These are phyloP conservation scores for Micronycteris hirsuta DNA, from an alignment of 2,113 vertebrate genomes.

Conservation along the genomic window DNA sequence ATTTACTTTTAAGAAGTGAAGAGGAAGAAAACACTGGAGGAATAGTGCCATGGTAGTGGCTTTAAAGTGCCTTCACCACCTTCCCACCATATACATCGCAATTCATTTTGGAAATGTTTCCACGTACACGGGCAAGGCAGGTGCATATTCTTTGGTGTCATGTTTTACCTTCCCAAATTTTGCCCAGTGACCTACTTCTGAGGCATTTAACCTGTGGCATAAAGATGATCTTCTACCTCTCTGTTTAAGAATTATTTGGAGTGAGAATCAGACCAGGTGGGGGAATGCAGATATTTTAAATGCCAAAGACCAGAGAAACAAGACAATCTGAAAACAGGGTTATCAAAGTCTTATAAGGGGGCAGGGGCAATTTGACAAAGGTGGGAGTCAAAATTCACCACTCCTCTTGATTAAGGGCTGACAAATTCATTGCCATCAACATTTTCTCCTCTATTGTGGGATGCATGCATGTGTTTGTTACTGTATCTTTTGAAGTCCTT, in stretches of 20 bases:
- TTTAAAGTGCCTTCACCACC: not conserved
- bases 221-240: not conserved
- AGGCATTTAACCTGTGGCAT: not conserved
- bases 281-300: not conserved
- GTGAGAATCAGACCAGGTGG: not conserved
- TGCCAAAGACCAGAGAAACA: not conserved
- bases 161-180: not conserved
- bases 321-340: not conserved
- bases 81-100: not conserved
- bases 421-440: not conserved
- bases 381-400: not conserved
- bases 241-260: not conserved
- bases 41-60: not conserved
- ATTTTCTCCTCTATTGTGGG: not conserved
- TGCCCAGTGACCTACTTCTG: not conserved
- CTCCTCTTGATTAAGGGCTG: not conserved
- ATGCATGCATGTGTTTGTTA: not conserved
- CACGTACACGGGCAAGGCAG: not conserved
- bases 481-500: slow-evolving; percentile 8
- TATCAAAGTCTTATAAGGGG: not conserved
- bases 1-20: not conserved
- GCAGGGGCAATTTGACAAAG: not conserved
- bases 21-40: not conserved
- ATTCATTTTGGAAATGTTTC: not conserved
- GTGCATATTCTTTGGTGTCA: not conserved